Conservation (phyloP, 2,888 invertebrate species). For the Entomobrya proxima region DNA sequence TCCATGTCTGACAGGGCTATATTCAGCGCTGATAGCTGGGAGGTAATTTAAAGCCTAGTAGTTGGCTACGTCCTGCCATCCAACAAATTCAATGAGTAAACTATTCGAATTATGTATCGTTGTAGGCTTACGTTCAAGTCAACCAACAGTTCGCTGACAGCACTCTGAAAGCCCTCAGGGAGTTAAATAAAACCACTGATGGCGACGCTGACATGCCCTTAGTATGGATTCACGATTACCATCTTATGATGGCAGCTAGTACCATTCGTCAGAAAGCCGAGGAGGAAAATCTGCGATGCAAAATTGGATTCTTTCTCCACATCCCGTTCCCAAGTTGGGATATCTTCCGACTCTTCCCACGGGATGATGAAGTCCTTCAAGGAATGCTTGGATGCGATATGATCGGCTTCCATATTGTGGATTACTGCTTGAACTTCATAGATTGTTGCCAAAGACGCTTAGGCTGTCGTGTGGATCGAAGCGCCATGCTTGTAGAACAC, state of each 20-base stretch:
- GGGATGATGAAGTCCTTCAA: constrained; percentile 95
- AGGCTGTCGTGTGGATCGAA: constrained; percentile 92
- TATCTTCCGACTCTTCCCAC: constrained; percentile 91
- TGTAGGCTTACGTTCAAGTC: constrained; percentile 84
- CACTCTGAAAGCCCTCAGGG: constrained; percentile 83
- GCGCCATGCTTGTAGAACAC: constrained; percentile 88
- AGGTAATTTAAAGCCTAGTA: constrained; percentile 74
- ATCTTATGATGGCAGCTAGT: constrained; percentile 93
- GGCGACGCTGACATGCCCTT: constrained; percentile 83
- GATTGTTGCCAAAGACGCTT: constrained; percentile 90
- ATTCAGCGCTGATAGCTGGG: constrained; percentile 89
- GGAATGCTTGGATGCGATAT: constrained; percentile 95
- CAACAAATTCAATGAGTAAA: not conserved
- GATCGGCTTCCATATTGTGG: constrained; percentile 94
- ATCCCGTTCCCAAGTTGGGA: constrained; percentile 98
- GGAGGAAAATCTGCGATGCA: constrained; percentile 86
- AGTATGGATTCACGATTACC: constrained; percentile 96
- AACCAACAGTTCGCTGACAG: constrained; percentile 90
- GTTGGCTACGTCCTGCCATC: not conserved
- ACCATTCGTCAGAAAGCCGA: constrained; percentile 91
- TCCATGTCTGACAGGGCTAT: constrained; percentile 93
- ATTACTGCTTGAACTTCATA: constrained; percentile 93
- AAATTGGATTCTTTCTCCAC: constrained; percentile 94
- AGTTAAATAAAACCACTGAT: constrained; percentile 79
- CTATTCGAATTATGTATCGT: constrained; percentile 23